Percentiles rank a stretch among this genome's conserved stretches.
These are phyloP conservation scores for Zaprionus davidi DNA, from an alignment of 1,140 invertebrate genomes.

Conservation along the genomic window DNA sequence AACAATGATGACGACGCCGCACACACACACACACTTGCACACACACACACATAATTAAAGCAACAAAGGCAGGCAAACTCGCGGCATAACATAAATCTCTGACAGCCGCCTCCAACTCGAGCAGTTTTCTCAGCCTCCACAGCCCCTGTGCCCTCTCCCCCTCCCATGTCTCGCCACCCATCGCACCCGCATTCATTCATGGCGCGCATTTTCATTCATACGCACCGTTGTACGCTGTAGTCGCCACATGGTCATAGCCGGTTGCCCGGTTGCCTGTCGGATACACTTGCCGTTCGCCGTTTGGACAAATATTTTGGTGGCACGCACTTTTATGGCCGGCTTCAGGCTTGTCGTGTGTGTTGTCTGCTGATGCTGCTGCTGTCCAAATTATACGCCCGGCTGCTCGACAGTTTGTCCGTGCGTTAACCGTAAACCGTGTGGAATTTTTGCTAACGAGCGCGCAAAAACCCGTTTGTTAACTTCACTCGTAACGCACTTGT, in stretches of 20 bases:
- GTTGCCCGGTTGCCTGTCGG: constrained; percentile 11
- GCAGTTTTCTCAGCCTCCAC: background rate
- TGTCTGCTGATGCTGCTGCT: constrained; percentile 1
- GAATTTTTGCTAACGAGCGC: constrained; percentile 66
- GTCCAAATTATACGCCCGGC: constrained; percentile 26
- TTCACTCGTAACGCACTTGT: constrained; percentile 29
- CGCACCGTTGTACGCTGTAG: constrained; percentile 55
- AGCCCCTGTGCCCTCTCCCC: no score
- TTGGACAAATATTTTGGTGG: constrained; percentile 53
- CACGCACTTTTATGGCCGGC: constrained; percentile 72
- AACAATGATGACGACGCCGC: constrained; percentile 15
- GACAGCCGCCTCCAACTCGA: constrained; percentile 13
- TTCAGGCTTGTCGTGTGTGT: constrained; percentile 2
- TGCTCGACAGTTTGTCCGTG: background rate
- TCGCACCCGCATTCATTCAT: constrained; percentile 65
- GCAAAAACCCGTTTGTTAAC: constrained; percentile 47
- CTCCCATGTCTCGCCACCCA: background rate
- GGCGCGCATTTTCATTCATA: constrained; percentile 51
- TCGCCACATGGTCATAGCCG: constrained; percentile 44
- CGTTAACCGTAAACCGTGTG: constrained; percentile 18
- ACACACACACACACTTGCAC: constrained; percentile 28
- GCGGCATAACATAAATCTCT: constrained; percentile 75
- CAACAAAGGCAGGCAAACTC: constrained; percentile 58
- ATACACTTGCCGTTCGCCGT: constrained; percentile 6
- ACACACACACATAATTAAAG: constrained; percentile 70